Percentiles rank a stretch among this genome's conserved stretches.
Conservation (phyloP, 1,140 invertebrate genomes). For the Globodera rostochiensis region DNA sequence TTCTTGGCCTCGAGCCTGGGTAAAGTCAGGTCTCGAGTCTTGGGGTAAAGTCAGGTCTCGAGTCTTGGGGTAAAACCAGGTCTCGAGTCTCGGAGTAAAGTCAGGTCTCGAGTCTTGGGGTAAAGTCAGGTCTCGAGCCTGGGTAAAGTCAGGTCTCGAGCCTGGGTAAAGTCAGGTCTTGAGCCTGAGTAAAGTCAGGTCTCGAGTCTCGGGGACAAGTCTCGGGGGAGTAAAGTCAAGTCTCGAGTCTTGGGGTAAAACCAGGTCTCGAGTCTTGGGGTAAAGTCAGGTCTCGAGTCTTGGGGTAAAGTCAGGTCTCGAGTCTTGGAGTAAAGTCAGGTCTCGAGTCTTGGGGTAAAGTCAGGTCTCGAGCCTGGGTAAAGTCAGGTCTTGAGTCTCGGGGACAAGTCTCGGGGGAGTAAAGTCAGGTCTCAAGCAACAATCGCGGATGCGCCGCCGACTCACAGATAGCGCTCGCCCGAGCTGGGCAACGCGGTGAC, state of each 20-base stretch:
- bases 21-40: no score
- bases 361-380: not conserved
- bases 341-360: not conserved
- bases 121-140: no score
- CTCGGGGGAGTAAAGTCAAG: no score
- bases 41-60: not conserved
- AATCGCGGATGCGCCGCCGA: not conserved
- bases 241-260: not conserved
- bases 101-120: no score
- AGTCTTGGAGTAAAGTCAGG: not conserved
- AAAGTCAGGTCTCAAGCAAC: not conserved
- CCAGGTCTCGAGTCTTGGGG: not conserved
- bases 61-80: not conserved
- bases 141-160: no score
- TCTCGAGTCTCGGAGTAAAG: not conserved
- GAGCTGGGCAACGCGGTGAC: constrained; percentile 64
- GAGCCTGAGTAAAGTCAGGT: not conserved
- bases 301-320: not conserved
- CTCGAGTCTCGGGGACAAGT: not conserved
- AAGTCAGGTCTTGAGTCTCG: no score
- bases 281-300: no score
- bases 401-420: not conserved
- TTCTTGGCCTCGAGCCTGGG: not conserved
- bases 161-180: no score
- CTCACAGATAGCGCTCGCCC: constrained; percentile 61